A percentile compares a stretch with the other conserved stretches of the same genome.
These are phyloP conservation scores for Panagrolaimus sp. DNA, from an alignment of 1,140 invertebrate genomes.

Conservation along the genomic window DNA sequence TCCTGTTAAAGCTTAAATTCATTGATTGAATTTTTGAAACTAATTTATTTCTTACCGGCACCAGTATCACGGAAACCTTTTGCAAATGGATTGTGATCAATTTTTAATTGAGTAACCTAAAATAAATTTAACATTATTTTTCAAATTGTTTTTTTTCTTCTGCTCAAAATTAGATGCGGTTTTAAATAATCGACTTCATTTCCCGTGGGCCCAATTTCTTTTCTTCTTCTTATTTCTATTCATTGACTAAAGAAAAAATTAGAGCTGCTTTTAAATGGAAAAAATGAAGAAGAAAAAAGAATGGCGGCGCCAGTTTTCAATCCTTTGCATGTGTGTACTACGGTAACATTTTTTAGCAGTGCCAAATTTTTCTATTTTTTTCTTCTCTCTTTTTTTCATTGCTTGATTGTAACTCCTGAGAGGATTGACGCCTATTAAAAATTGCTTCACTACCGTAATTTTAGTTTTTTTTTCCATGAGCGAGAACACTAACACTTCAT, in stretches of 20 bases:
- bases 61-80: conserved; percentile 79
- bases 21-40: background rate
- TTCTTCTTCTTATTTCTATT: no score
- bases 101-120: conserved; percentile 84
- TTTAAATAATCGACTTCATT: background rate
- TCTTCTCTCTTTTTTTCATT: no score
- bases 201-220: conserved; percentile 14
- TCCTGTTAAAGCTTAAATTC: background rate
- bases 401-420: conserved; percentile 5
- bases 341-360: background rate
- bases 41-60: conserved; percentile 36
- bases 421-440: background rate
- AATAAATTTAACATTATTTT: conserved; percentile 57
- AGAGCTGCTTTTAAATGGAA: no score
- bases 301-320: conserved; percentile 12
- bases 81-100: conserved; percentile 89
- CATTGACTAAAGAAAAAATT: no score
- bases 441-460: background rate
- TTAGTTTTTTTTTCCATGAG: background rate
- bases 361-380: background rate
- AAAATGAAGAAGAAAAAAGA: conserved; percentile 7
- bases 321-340: background rate
- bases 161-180: background rate
- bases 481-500: conserved; percentile 21
- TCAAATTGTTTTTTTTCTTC: background rate